A percentile compares a stretch with the other conserved stretches of the same genome.
Conservation (phyloP, 53 echinoderm and acorn worm genomes). For the Pentamera pediparva region DNA sequence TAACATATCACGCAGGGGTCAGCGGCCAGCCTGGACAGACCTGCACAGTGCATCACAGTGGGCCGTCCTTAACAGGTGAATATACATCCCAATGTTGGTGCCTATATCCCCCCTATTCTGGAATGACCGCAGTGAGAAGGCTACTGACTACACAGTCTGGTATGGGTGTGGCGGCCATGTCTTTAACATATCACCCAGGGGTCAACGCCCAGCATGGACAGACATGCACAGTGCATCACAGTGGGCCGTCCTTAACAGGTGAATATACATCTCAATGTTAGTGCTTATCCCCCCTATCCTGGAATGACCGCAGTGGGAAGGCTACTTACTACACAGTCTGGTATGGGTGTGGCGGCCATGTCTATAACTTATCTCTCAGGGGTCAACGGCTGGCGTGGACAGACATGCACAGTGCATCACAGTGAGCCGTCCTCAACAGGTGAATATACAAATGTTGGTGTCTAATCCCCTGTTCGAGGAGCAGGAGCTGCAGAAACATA, state of each 20-base stretch:
- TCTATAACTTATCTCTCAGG: conserved; percentile 80
- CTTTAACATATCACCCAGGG: conserved; percentile 83
- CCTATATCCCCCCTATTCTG: no score
- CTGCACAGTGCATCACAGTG: conserved; percentile 99
- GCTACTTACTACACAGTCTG: conserved; percentile 82
- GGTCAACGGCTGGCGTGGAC: conserved; percentile 77
- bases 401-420: conserved; percentile 94
- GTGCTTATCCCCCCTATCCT: no score
- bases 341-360: conserved; percentile 96
- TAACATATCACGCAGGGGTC: conserved; percentile 81
- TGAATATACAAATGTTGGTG: no score
- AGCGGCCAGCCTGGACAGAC: conserved; percentile 78
- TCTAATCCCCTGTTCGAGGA: no score
- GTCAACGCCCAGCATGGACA: conserved; percentile 73
- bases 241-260: conserved; percentile 97
- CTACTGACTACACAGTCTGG: conserved; percentile 92
- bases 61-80: conserved; percentile 95
- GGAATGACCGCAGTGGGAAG: conserved; percentile 78
- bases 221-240: conserved; percentile 99
- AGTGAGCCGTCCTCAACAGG: conserved; percentile 90
- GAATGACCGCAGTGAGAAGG: conserved; percentile 89
- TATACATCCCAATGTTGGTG: no score
- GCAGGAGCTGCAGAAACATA: no score
- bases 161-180: conserved; percentile 97
- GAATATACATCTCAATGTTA: neutral